phyloP scores from a whole-genome alignment of 1,140 invertebrate species.

The Anoplophora glabripennis region DNA sequence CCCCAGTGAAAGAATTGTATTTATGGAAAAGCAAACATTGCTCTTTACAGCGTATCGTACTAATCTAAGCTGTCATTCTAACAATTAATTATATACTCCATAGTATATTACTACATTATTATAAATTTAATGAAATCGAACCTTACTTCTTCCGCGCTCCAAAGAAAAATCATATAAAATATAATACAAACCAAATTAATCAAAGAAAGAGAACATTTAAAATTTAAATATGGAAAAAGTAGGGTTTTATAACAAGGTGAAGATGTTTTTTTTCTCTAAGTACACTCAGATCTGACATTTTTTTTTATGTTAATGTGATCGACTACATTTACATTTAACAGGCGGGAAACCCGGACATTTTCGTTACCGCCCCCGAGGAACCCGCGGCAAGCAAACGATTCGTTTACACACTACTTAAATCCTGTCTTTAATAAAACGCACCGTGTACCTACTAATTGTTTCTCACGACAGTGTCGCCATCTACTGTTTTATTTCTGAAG shows the following conservation, averaged over 20 bases:
- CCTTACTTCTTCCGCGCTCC: conserved; percentile 29
- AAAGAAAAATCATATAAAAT: conserved; percentile 15
- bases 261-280: conserved; percentile 33
- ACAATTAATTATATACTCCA: conserved; percentile 48
- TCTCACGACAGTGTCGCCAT: too few relatives aligned
- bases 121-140: conserved; percentile 37
- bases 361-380: too few relatives aligned
- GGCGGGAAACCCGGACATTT: conserved; percentile 5
- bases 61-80: conserved; percentile 47
- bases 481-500: too few relatives aligned
- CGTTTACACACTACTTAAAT: too few relatives aligned
- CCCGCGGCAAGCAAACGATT: too few relatives aligned
- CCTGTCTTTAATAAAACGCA: too few relatives aligned
- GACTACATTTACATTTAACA: conserved; percentile 13
- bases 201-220: conserved; percentile 5
- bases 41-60: conserved; percentile 46
- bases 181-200: conserved; percentile 14
- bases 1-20: conserved; percentile 48
- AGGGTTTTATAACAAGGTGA: conserved; percentile 21
- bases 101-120: conserved; percentile 42
- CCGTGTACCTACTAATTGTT: too few relatives aligned
- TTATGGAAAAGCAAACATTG: conserved; percentile 45
- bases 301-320: conserved; percentile 15
- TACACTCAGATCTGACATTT: conserved; percentile 39
- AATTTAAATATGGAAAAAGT: conserved; percentile 22